These are phyloP conservation scores for Avahi laniger DNA, from an alignment of 2,797 vertebrate genomes.

Conservation along the genomic window DNA sequence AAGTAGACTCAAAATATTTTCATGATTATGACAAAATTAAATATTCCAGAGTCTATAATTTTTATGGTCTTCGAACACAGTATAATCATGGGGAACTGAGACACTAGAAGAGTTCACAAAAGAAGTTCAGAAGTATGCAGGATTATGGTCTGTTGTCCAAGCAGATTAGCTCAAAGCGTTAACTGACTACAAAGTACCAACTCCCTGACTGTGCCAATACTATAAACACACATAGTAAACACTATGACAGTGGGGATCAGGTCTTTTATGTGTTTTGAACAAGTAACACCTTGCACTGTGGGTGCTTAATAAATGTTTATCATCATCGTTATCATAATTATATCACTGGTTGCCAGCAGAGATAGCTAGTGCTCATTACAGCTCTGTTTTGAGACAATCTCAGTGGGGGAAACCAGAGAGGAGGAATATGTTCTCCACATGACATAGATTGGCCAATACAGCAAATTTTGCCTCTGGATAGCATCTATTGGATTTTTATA, in stretches of 20 bases:
- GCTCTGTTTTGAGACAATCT: conserved; percentile 60
- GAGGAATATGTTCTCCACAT: conserved; percentile 6
- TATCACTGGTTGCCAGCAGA: conserved; percentile 52
- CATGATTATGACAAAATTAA: not conserved
- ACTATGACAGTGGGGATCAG: not conserved
- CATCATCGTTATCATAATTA: conserved; percentile 60
- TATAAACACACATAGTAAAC: not conserved
- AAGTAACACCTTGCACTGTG: conserved; percentile 44
- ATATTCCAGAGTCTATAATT: not conserved
- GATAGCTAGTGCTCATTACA: conserved; percentile 52
- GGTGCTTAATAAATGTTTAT: conserved; percentile 58
- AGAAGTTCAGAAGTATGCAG: conserved; percentile 24
- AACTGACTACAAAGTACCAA: conserved; percentile 39
- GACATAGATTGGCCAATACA: conserved; percentile 19
- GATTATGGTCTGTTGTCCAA: not conserved
- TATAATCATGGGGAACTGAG: not conserved
- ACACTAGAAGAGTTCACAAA: not conserved
- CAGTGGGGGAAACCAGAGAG: conserved; percentile 36
- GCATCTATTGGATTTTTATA: conserved; percentile 50
- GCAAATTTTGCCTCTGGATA: conserved; percentile 49
- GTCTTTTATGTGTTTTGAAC: conserved; percentile 43
- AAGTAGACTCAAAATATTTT: not conserved
- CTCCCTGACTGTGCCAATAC: not conserved
- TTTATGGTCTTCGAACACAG: conserved; percentile 11
- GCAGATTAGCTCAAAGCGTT: conserved; percentile 37